These are phyloP conservation scores for Chouioia cunea DNA, from an alignment of 2,888 invertebrate species.

Conservation along the genomic window DNA sequence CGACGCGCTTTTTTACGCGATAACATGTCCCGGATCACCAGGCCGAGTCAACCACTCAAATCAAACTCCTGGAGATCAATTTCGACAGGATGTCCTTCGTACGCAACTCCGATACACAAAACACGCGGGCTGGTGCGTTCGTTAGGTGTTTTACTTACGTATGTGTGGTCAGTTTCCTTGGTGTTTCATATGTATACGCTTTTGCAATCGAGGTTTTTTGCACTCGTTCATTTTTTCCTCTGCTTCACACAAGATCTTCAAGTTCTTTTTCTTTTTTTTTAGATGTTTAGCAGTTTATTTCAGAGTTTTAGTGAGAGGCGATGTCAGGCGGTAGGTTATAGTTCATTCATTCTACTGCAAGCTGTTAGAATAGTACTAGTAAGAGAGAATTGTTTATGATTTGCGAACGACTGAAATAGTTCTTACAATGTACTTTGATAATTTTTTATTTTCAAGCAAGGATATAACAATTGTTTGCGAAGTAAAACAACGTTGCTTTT, in stretches of 20 bases:
- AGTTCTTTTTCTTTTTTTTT: conserved; percentile 4
- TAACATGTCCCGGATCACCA: conserved; percentile 46
- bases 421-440: too few species aligned
- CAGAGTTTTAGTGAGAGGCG: not conserved
- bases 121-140: conserved; percentile 41
- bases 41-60: not conserved
- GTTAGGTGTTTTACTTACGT: not conserved
- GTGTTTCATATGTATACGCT: conserved; percentile 23
- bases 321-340: not conserved
- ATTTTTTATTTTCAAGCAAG: too few species aligned
- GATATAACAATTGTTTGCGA: too few species aligned
- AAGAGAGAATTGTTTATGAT: too few species aligned
- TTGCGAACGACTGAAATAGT: too few species aligned
- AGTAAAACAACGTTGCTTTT: too few species aligned
- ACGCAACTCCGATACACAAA: conserved; percentile 13
- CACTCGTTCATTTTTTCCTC: not conserved
- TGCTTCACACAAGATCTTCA: not conserved
- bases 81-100: conserved; percentile 28
- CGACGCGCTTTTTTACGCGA: conserved; percentile 35
- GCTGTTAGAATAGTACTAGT: too few species aligned
- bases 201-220: not conserved
- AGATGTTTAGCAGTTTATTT: not conserved
- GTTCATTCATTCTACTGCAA: not conserved
- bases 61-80: not conserved
- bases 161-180: conserved; percentile 20